These are phyloP conservation scores for Apoda limacodes DNA, from an alignment of 2,888 invertebrate genomes.

Conservation along the genomic window DNA sequence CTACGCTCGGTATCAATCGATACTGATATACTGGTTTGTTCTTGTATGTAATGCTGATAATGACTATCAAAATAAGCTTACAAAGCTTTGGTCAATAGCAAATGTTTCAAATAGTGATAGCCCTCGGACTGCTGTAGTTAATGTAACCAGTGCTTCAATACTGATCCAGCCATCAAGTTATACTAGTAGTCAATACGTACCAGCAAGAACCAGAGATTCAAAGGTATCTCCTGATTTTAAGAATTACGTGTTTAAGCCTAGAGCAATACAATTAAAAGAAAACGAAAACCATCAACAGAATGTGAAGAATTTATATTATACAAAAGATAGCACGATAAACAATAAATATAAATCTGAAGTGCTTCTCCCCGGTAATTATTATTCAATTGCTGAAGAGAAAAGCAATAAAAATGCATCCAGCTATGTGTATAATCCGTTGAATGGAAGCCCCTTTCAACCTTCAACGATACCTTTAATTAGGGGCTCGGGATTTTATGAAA, in stretches of 20 bases:
- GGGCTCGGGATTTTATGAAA: slow-evolving; percentile 38
- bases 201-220: slow-evolving; percentile 26
- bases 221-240: slow-evolving; percentile 25
- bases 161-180: slow-evolving; percentile 43
- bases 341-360: slow-evolving; percentile 40
- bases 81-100: slow-evolving; percentile 45
- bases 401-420: slow-evolving; percentile 32
- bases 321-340: slow-evolving; percentile 31
- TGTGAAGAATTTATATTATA: slow-evolving; percentile 43
- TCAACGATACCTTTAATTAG: slow-evolving; percentile 50
- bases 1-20: slow-evolving; percentile 33
- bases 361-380: slow-evolving; percentile 63
- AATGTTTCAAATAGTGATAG: slow-evolving; percentile 35
- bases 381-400: slow-evolving; percentile 61
- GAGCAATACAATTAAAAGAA: slow-evolving; percentile 39
- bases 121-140: slow-evolving; percentile 37
- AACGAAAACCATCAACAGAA: slow-evolving; percentile 29
- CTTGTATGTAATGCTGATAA: slow-evolving; percentile 32
- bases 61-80: slow-evolving; percentile 42
- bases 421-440: slow-evolving; percentile 22
- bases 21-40: slow-evolving; percentile 40
- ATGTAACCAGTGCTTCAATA: slow-evolving; percentile 49
- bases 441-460: slow-evolving; percentile 35
- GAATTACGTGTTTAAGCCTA: slow-evolving; percentile 46
- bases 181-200: slow-evolving; percentile 20